Evolutionary conservation across 2,888 invertebrate species (phyloP), one percentile per base, ranked within the genome.

Genomic region (Nemoura dubitans): DNA sequence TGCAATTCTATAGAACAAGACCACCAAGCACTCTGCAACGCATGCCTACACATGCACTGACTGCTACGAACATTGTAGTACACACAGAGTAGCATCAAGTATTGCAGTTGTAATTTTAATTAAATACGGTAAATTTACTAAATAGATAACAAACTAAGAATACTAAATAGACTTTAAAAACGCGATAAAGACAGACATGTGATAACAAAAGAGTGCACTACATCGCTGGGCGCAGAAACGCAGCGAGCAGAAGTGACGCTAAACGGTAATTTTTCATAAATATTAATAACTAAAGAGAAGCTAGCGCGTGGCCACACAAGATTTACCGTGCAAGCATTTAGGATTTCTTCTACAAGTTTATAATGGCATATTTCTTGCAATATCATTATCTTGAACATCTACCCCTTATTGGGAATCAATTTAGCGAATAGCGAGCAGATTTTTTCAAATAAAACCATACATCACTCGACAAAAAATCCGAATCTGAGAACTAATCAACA

Each of bases 311-410:
- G 59, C 14, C 59, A 2, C 59, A 21, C 1, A 59, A 21, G 59
- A 59, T 7, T 16, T 21, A 59, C 1, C 59, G 2, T 3, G 14
- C 6, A 1, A 59, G 21, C 59, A 59, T 7, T 59, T 21, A 59
- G 59, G 59, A 59, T 59, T 59, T 59, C 59, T 59, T 7, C 59
- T 59, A 21, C 59, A 59, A 59, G 59, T 59, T 36, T 59, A 59
- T 59, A 59, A 59, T 59, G 59, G 59, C 59, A 59, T 59, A 59
- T 59, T 59, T 59, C 59, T 59, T 59, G 59, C 59, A 59, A 59
- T 59, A 59, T 59, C 59, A 59, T 59, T 21, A 59, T 21, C 21
- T 59, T 59, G 14, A 59, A 7, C 59, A 59, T 3, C 59, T 21
- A 59, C 10, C 14, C 59, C 59, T 21, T 7, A 59, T 59, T 59